These are phyloP conservation scores for Axis porcinus DNA, from an alignment of 2,113 vertebrate species.

Conservation along the genomic window DNA sequence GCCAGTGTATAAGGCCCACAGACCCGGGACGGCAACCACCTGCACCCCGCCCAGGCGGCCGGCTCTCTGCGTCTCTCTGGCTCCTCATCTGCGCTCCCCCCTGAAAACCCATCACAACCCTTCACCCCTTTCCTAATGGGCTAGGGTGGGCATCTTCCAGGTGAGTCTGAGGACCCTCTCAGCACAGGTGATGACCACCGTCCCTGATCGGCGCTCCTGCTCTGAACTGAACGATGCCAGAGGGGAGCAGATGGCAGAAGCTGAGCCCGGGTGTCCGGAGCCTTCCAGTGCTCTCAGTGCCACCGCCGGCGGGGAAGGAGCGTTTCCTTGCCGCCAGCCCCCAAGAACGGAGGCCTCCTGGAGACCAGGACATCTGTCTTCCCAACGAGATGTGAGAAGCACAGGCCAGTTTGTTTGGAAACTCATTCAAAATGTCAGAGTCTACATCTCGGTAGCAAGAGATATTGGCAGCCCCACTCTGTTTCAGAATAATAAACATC, in stretches of 20 bases:
- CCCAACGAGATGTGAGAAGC: not conserved
- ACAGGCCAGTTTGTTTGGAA: not conserved
- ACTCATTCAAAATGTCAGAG: not conserved
- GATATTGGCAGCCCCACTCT: not conserved
- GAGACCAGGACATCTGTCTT: not conserved
- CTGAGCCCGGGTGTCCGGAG: not conserved
- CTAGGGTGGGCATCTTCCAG: not conserved
- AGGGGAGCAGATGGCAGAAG: not conserved
- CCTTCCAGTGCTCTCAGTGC: not conserved
- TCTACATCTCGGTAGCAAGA: not conserved
- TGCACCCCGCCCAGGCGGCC: not conserved
- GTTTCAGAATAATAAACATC: not conserved
- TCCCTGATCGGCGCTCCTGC: not conserved
- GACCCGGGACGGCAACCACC: not conserved
- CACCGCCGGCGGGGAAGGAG: too few species aligned
- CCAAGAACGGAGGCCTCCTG: not conserved
- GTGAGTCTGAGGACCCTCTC: not conserved
- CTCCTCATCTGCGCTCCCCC: not conserved
- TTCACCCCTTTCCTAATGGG: not conserved
- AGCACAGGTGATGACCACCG: not conserved
- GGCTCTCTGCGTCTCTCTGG: not conserved
- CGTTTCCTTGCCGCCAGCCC: too few species aligned
- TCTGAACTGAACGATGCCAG: not conserved
- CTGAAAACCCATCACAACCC: not conserved
- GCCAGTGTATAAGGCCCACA: not conserved